phyloP scores from a whole-genome alignment of 2,888 invertebrate species.

The Eilema sororculum region DNA sequence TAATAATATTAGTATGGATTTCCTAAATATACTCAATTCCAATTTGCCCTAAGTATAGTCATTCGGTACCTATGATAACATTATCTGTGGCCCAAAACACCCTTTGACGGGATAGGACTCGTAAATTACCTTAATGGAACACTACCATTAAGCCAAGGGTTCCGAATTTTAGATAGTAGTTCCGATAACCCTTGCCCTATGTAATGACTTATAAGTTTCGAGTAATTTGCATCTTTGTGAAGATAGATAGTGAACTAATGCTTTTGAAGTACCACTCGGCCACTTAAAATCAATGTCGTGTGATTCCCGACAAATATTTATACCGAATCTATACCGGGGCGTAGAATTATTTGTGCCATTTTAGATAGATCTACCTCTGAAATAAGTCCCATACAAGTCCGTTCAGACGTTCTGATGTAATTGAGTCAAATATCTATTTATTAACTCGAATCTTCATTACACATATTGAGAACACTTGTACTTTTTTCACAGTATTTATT shows the following conservation, averaged over 20 bases:
- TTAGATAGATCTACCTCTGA: no score
- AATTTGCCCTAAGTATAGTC: conserved; percentile 22
- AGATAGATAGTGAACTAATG: neutral
- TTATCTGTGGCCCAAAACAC: conserved; percentile 15
- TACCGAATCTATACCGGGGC: no score
- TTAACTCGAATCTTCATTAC: no score
- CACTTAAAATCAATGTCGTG: neutral
- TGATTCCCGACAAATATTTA: neutral
- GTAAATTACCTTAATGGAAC: conserved; percentile 46
- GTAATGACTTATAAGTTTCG: conserved; percentile 20
- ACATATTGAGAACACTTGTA: no score
- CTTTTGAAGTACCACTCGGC: neutral
- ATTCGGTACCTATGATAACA: conserved; percentile 27
- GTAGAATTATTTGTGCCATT: no score
- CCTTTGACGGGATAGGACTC: conserved; percentile 29
- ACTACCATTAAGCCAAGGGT: conserved; percentile 33
- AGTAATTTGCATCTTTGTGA: conserved; percentile 5
- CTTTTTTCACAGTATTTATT: no score
- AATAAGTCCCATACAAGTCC: no score
- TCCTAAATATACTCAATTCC: conserved; percentile 12
- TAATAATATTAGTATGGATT: no score
- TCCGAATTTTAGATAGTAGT: conserved; percentile 34
- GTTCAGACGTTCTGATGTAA: no score
- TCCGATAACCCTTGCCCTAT: conserved; percentile 22
- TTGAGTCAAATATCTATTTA: no score